Percentiles rank a stretch among this genome's conserved stretches.
Conservation (phyloP, 2,888 invertebrate species). For the Emmelina monodactyla region DNA sequence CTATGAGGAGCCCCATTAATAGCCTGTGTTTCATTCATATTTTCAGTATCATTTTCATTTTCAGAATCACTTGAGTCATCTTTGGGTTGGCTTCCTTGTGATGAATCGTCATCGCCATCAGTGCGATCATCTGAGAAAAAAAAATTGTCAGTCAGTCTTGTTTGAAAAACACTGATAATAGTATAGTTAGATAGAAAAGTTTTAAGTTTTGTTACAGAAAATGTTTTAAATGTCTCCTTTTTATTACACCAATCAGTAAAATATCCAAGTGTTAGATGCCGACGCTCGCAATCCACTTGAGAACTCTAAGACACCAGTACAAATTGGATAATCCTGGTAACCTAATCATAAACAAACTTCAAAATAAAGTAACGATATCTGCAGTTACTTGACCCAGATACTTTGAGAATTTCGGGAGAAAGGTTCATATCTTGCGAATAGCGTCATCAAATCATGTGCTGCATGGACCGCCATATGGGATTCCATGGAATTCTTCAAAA, state of each 20-base stretch:
- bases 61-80: constrained; percentile 47
- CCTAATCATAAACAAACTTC: constrained; percentile 13
- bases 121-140: constrained; percentile 47
- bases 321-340: constrained; percentile 4
- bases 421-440: constrained; percentile 32
- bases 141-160: no score
- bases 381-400: no score
- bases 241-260: no score
- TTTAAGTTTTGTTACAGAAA: no score
- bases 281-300: no score
- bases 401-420: neutral
- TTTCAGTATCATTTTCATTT: constrained; percentile 30
- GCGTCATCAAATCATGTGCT: constrained; percentile 64
- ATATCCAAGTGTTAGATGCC: no score
- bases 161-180: no score
- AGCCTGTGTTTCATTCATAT: constrained; percentile 36
- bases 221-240: no score
- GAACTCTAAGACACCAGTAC: no score
- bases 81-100: constrained; percentile 56
- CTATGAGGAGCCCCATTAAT: constrained; percentile 47
- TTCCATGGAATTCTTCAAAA: constrained; percentile 64
- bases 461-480: constrained; percentile 65
- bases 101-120: constrained; percentile 58
- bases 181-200: no score
- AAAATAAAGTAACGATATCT: no score